Evolutionary conservation across 2,113 vertebrate species (phyloP).

Genomic region (Eubucco bourcierii): DNA sequence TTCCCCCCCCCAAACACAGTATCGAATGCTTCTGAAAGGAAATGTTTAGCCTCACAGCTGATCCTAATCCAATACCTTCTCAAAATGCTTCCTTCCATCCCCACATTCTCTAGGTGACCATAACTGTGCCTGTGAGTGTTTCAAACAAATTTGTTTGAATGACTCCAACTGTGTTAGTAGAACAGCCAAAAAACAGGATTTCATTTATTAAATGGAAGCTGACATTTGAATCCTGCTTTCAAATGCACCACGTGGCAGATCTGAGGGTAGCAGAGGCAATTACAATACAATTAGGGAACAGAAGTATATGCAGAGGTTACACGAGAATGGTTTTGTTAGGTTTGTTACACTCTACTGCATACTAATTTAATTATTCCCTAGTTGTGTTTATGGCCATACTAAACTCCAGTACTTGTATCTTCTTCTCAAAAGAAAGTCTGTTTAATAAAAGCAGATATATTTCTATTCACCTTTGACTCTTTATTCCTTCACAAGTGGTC

Average conservation of each 20-base stretch:
- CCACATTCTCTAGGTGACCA: neutral
- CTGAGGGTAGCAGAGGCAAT: neutral
- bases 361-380: neutral
- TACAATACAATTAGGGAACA: neutral
- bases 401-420: neutral
- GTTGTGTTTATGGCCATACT: neutral
- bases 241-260: neutral
- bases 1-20: neutral
- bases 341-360: neutral
- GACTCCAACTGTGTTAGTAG: neutral
- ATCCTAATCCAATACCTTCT: neutral
- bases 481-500: neutral
- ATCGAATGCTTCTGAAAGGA: neutral
- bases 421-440: neutral
- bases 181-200: neutral
- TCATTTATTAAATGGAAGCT: neutral
- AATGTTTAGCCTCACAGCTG: neutral
- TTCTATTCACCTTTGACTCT: neutral
- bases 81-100: neutral
- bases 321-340: neutral
- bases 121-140: neutral
- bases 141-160: neutral
- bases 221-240: neutral
- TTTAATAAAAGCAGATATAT: neutral
- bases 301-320: neutral